Conservation (phyloP, 2,888 invertebrate genomes). For the Acanthosepion lycidas region DNA sequence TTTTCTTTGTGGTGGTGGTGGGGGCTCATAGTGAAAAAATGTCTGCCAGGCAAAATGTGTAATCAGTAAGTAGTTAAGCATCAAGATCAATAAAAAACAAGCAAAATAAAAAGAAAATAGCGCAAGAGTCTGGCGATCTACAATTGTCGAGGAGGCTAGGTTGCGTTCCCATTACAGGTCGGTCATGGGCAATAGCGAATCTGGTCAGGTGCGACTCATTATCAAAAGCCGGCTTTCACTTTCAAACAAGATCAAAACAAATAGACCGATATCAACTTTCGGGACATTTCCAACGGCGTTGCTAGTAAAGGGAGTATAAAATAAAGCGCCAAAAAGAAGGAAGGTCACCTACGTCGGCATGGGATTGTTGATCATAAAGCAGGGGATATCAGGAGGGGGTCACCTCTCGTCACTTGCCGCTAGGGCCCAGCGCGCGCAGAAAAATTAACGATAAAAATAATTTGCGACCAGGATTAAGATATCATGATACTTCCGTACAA, state of each 20-base stretch:
- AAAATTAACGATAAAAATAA: not conserved
- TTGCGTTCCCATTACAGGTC: not conserved
- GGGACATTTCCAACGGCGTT: not conserved
- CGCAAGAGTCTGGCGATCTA: not conserved
- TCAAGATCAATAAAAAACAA: not conserved
- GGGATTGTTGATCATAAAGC: not conserved
- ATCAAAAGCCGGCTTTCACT: not conserved
- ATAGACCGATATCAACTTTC: not conserved
- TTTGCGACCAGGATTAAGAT: not conserved
- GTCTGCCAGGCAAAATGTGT: not conserved
- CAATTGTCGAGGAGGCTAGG: not conserved
- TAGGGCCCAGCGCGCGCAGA: not conserved
- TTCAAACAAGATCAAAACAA: not conserved
- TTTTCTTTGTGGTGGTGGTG: not conserved
- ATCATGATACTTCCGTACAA: not conserved
- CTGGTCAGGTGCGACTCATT: not conserved
- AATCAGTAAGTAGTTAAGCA: not conserved
- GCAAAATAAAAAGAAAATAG: not conserved
- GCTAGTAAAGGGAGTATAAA: not conserved
- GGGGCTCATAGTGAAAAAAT: too few relatives aligned
- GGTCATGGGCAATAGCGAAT: not conserved
- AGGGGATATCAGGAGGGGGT: not conserved
- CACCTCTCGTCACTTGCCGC: not conserved
- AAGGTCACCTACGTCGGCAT: not conserved
- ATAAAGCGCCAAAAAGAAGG: not conserved